Base-by-base conservation (phyloP, 1,140 invertebrate species). In the Brachionus manjavacas region DNA sequence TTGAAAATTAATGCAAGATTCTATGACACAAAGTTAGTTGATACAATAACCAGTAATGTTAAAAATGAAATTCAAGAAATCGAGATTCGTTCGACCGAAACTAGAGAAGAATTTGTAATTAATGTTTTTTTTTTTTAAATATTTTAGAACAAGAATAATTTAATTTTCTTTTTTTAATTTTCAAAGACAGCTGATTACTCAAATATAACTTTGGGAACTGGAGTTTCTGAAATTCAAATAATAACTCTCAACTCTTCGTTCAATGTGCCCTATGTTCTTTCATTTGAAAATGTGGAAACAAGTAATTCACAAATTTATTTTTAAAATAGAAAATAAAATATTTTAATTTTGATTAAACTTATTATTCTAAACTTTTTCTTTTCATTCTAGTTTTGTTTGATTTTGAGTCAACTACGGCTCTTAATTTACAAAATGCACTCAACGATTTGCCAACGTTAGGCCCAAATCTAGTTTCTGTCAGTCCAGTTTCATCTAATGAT, bases 1-100 rank as follows among this genome's bases (percentile, higher is more conserved):
- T 20, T 81, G 31, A 23, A 41, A 31, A 23, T 81, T 11, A 81
- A 81, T 64, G 49, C 20, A 31, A 60, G 41, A 35, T 25, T 81
- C 11, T 81, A 43, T 31, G 31, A 81, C 14, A 81, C 49, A 3
- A 25, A 25, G 23, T 68, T 81, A 14, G 20, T 46, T 41, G 79
- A 81, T n/a, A 35, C 31, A 64, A 25, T 81, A 14, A 64, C 49
- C 8, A 41, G 35, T 12, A 64, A 64, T 81, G 52, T 81, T n/a
- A 81, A 64, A 31, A 81, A 81, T 64, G 79, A 81, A 68, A 20
- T 64, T n/a, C 79, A 81, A 81, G 31, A 60, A 31, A 81, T 81
- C 11, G 79, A 81, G 25, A 43, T 81, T 25, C 23, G 60, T 23
- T 81, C 79, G 12, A 68, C 64, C n/a, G 60, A 64, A 25, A 46